Evolutionary conservation across 1,140 invertebrate species (phyloP), one percentile per base, ranked within the genome.

Genomic region (Pogonus chalceus): DNA sequence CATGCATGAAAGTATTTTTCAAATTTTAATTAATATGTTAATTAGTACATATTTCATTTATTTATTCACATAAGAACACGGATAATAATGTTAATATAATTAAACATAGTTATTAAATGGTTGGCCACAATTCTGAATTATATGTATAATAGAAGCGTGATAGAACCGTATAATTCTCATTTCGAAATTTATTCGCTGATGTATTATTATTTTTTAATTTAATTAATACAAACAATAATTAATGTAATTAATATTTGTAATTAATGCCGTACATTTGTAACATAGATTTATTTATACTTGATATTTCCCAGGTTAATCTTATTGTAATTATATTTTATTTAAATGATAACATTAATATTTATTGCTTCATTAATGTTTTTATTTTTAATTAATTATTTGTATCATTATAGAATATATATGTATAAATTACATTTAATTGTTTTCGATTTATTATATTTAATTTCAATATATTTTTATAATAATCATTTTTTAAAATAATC

Each of bases 161-260:
- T 31, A 31, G n/a, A n/a, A n/a, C n/a, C n/a, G n/a, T 31, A 31
- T 43, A 43, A 43, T 43, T 43, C 18, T 43, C 37, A 4, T 7
- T 16, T 12, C 18, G 7, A 43, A 18, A 4, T 7, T 4, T 12
- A 18, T 43, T 9, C 37, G 18, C 18, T 43, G 37, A 43, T 43
- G 18, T 18, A 16, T 43, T 43, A 43, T 43, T 43, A 43, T 43
- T 43, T 12, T 43, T 43, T 43, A 43, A 43, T 43, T 43, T 10
- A 43, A 43, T 43, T 43, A 43, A 43, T 43, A 43, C 37, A 18
- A 12, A 43, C 18, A 12, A 43, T 43, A 43, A 43, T 43, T 43
- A 43, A 43, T 10, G 18, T 18, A 9, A 43, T 43, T 43, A 43
- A 18, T 16, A 16, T 14, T 7, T 4, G 26, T 31, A 43, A 43